Evolutionary conservation across 2,797 vertebrate species (phyloP), one percentile per base, ranked within the genome.

Genomic region (Sorex maritimensis): DNA sequence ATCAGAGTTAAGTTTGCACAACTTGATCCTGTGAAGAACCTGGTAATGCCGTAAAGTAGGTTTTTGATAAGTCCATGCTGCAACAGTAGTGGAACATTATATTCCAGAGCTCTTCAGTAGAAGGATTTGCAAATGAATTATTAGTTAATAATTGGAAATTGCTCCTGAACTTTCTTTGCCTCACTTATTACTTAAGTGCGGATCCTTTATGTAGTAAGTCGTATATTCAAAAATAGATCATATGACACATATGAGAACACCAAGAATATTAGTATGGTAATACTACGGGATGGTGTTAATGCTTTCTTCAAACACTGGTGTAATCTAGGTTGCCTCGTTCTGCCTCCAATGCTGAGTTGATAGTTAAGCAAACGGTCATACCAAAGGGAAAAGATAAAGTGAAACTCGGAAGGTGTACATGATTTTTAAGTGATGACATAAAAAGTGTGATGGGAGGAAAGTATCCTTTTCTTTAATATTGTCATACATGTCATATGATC

Each of bases 21-120:
- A 8, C 65, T 94, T 95, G 58, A 10, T 80, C 92, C 75, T 95
- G 86, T 83, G 19, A 61, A 30, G 21, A 87, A 58, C 68, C 93
- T 95, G 14, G 1, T 75, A 86, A 75, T 90, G 63, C 75, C 15
- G 71, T 88, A 88, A 77, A 71, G 91, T 92, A 81, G 52, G 2
- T 78, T 90, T 5, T 89, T 91, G 91, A 24, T 15, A 41, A 9
- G 9, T 14, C 34, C 30, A 34, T 71, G 15, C 74, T 95, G 34
- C 28, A 89, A 26, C 15, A 85, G 2, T 91, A 86, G 52, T 93
- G 6, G 68, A 69, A 67, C 83, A 68, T 6, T 46, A 49, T 73
- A 86, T 86, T 38, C 46, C 67, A 78, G 46, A 96, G 21, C 49
- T 92, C 17, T 46, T 88, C 41, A 91, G 52, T 80, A 65, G 1